Percentiles rank a stretch among this genome's conserved stretches.
These are phyloP conservation scores for Gymnocypris eckloni DNA, from an alignment of 2,797 vertebrate genomes.

Conservation along the genomic window DNA sequence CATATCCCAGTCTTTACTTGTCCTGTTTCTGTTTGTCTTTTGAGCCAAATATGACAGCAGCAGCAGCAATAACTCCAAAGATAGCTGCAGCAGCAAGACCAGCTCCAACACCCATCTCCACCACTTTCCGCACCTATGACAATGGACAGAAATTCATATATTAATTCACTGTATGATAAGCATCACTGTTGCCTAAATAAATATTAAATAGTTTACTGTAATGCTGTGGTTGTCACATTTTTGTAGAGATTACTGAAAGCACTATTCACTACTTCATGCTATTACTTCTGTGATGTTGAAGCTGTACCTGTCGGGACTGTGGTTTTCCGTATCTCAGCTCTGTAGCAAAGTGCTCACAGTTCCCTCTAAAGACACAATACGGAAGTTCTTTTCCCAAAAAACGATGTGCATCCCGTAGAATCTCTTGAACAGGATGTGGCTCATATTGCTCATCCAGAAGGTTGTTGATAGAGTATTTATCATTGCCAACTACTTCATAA, in stretches of 20 bases:
- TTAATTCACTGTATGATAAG: neutral
- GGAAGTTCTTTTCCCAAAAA: constrained; percentile 72
- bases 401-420: constrained; percentile 73
- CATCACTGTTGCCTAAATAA: neutral
- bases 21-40: constrained; percentile 64
- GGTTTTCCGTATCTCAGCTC: constrained; percentile 83
- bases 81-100: constrained; percentile 38
- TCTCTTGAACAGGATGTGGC: constrained; percentile 64
- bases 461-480: constrained; percentile 83
- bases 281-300: neutral
- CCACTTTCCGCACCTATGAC: constrained; percentile 70
- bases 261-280: neutral
- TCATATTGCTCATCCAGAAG: constrained; percentile 74
- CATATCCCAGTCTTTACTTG: constrained; percentile 54
- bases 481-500: constrained; percentile 71
- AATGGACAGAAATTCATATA: neutral
- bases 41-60: constrained; percentile 59
- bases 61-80: constrained; percentile 59
- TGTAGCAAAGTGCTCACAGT: constrained; percentile 91
- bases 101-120: constrained; percentile 41
- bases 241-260: neutral
- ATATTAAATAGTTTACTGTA: neutral
- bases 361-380: constrained; percentile 79
- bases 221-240: neutral
- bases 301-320: constrained; percentile 81